Base-by-base conservation (phyloP, 2,888 invertebrate species). In the Geotrupes spiniger region DNA sequence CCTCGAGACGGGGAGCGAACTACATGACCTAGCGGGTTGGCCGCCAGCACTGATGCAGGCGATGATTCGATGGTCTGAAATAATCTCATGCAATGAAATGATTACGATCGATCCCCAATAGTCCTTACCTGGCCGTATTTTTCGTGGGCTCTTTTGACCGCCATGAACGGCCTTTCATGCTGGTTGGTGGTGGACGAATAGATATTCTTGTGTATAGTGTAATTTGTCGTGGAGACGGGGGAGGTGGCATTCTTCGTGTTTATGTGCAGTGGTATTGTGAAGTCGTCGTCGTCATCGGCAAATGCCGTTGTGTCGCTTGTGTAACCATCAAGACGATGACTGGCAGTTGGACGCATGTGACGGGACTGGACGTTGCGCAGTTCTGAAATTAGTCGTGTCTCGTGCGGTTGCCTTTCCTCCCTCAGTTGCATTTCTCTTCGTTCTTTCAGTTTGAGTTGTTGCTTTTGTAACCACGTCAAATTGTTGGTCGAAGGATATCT, bases 391-490 rank as follows among this genome's bases (percentile, higher is more conserved):
- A 84, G 74, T 25, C 79, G 74, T 53, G 79, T 78, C 72, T 89
- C 89, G 67, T 84, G 81, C 54, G 84, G 83, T 59, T 81, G 78
- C 57, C 85, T 79, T 70, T 88, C 86, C 64, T 85, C 85, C 53
- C 85, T 77, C 70, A 85, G 79, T 66, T 86, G 79, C 51, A 85
- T 83, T 68, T 89, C 89, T 61, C 83, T 80, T 59, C 86, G 79
- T 61, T 89, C 89, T 39, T 87, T 80, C 36, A 91, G 77, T 68
- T 89, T 89, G 68, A 87, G 81, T 66, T 91, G 90, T 66, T 91
- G 90, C 56, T 85, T 78, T 71, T 89, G 89, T 52, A 91, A 77
- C 90, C 90, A 91, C 45, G 89, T 85, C 55, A 85, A 74, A 15
- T 72, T 69, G 21, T 71, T 69, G 42, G 62, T 63, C 29, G 63